phyloP scores from a whole-genome alignment of 2,888 invertebrate species.

The Notodromas monacha region DNA sequence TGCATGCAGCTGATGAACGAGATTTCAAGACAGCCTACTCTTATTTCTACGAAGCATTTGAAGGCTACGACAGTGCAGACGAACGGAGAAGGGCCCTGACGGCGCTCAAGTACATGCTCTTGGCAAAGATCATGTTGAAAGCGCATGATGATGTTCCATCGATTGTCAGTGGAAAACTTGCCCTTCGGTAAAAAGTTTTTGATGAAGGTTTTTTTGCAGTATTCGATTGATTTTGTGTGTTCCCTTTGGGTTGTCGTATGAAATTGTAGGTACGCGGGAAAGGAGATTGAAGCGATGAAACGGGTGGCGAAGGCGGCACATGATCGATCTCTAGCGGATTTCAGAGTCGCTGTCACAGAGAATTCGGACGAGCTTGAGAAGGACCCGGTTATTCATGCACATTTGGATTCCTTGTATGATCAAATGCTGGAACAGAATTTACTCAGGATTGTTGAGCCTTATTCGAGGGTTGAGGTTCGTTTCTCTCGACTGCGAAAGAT shows the following conservation, averaged over 20 bases:
- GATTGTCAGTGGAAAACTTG: conserved; percentile 80
- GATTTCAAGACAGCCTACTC: conserved; percentile 99
- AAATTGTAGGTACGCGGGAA: conserved; percentile 86
- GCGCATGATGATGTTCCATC: conserved; percentile 71
- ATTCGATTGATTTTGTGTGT: no score
- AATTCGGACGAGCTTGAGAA: conserved; percentile 60
- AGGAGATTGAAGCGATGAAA: conserved; percentile 90
- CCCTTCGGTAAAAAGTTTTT: no score
- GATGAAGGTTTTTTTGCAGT: no score
- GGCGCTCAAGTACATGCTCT: conserved; percentile 92
- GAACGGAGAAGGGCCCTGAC: conserved; percentile 61
- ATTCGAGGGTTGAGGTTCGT: conserved; percentile 55
- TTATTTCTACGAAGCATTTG: conserved; percentile 97
- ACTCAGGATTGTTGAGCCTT: conserved; percentile 92
- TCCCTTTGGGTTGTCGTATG: no score
- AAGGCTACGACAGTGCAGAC: conserved; percentile 85
- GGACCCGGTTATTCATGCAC: conserved; percentile 85
- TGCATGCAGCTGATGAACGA: conserved; percentile 97
- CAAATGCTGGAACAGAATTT: conserved; percentile 97
- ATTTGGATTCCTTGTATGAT: conserved; percentile 82
- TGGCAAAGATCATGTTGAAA: conserved; percentile 92
- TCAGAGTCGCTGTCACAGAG: no score
- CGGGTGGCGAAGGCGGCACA: conserved; percentile 83
- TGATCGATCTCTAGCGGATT: conserved; percentile 81
- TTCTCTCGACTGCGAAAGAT: no score